Base-by-base conservation (phyloP, 2,113 vertebrate genomes). In the Ciconia boyciana region DNA sequence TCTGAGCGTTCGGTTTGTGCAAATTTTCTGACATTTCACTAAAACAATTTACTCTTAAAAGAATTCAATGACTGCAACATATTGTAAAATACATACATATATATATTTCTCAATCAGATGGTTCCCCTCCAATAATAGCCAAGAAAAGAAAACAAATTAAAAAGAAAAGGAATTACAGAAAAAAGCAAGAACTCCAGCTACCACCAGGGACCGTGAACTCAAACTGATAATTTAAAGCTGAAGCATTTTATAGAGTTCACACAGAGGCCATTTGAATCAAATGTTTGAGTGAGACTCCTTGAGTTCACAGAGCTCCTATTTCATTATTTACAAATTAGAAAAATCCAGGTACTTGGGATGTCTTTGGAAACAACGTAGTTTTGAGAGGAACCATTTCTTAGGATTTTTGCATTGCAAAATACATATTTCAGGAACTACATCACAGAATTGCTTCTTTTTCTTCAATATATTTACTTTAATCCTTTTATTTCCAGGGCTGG, bases 201-300 rank as follows among this genome's bases (percentile, higher is more conserved):
- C 61, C 74, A 94, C 70, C 44, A 96, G 79, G 36, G 94, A 92
- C 44, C 2, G 0, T 85, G 83, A 97, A 95, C 86, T 93, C 89
- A 94, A 97, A 97, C 69, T 54, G 55, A 95, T 93, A 76, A 94
- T 85, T 88, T 92, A 90, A 97, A 96, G 77, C 86, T 69, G 89
- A 98, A 97, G 70, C 66, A 71, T 94, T 95, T 94, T 94, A 87
- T 36, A 81, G 93, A 94, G 97, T 97, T 98, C 95, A 96, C 19
- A 61, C 51, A 94, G 75, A 96, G 94, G 97, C 36, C 96, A 96
- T 39, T 70, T 54, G 61, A 95, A 89, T 82, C 83, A 87, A 69
- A 83, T 17, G 66, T 44, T 46, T 74, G 89, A 90, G 44, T 39
- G 64, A 95, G 91, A 84, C 61, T 90, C 81, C 65, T 93, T 28